These are phyloP conservation scores for Latrodectus hesperus DNA, from an alignment of 2,888 invertebrate species.

Conservation along the genomic window DNA sequence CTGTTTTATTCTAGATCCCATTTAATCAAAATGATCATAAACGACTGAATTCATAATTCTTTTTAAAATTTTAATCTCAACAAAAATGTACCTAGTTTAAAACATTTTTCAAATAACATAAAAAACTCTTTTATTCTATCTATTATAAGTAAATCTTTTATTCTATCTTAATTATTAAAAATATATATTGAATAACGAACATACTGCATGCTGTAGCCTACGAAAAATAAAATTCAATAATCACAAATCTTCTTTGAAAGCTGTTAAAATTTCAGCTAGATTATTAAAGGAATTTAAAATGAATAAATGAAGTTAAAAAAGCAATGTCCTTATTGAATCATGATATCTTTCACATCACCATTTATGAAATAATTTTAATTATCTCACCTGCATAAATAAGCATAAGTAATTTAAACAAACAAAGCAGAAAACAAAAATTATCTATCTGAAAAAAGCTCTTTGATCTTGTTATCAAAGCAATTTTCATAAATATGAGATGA, in stretches of 20 bases:
- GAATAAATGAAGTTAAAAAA: background rate
- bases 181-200: too few species aligned
- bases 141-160: too few species aligned
- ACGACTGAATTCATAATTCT: too few species aligned
- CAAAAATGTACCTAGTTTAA: too few species aligned
- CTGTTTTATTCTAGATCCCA: too few species aligned
- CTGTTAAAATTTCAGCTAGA: constrained; percentile 22
- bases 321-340: background rate
- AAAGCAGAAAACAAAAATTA: background rate
- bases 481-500: background rate
- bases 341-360: background rate
- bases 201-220: too few species aligned
- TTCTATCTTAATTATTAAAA: too few species aligned
- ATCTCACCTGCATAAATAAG: constrained; percentile 24
- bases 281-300: too few species aligned
- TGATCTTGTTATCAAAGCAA: background rate
- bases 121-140: too few species aligned
- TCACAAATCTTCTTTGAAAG: constrained; percentile 16
- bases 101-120: too few species aligned
- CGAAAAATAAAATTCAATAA: background rate
- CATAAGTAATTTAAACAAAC: background rate
- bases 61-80: too few species aligned
- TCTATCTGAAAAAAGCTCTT: background rate
- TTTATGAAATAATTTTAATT: background rate
- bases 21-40: too few species aligned